A percentile compares a stretch with the other conserved stretches of the same genome.
phyloP scores from a whole-genome alignment of 2,888 invertebrate species.

The Formica aserva region DNA sequence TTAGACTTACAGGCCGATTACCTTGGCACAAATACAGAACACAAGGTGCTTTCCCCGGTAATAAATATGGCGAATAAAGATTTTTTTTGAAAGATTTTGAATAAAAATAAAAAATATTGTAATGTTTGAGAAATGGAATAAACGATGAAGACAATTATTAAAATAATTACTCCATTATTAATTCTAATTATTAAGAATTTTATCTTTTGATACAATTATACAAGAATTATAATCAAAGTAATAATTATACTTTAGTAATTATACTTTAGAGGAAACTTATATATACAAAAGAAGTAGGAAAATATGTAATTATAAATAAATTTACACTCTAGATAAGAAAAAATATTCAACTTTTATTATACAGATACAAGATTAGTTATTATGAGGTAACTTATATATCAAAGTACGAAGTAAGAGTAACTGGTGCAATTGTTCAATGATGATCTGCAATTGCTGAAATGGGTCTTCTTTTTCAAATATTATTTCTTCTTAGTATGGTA shows the following conservation, averaged over 20 bases:
- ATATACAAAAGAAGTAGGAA: neutral
- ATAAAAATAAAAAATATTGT: conserved; percentile 17
- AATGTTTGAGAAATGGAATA: neutral
- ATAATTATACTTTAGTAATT: neutral
- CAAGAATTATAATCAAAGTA: neutral
- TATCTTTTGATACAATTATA: neutral
- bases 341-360: conserved; percentile 81
- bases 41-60: conserved; percentile 74
- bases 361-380: conserved; percentile 81
- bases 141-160: neutral
- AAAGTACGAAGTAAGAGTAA: conserved; percentile 68
- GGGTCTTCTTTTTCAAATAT: conserved; percentile 61
- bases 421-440: conserved; percentile 61
- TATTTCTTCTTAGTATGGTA: conserved; percentile 52
- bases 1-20: conserved; percentile 72
- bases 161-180: neutral
- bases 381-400: conserved; percentile 79
- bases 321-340: conserved; percentile 61
- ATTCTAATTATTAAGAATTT: neutral
- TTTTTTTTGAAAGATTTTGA: neutral
- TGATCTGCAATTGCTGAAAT: conserved; percentile 51
- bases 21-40: conserved; percentile 74
- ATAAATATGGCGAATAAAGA: conserved; percentile 70
- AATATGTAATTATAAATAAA: conserved; percentile 52
- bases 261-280: neutral